Evolutionary conservation across 1,140 invertebrate species (phyloP).

Genomic region (Lamellibrachia luymesi): DNA sequence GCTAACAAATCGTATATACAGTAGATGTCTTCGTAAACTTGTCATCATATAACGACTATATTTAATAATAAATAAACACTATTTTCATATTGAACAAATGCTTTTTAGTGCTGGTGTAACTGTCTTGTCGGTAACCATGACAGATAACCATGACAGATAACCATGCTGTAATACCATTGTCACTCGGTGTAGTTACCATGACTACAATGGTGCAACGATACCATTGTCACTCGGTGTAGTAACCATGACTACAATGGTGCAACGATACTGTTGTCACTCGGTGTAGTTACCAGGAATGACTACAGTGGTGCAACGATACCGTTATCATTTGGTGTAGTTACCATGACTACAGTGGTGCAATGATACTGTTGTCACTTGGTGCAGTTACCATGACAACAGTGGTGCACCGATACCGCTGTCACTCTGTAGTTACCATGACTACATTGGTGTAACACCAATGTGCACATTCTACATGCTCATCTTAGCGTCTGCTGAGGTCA

Average conservation of each 20-base stretch:
- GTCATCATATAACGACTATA: neutral
- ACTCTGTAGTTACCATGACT: neutral
- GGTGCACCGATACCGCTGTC: neutral
- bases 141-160: too few relatives aligned
- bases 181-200: too few relatives aligned
- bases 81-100: neutral
- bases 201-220: neutral
- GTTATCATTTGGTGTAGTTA: neutral
- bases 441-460: neutral
- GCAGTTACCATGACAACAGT: neutral
- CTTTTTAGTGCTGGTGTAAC: neutral
- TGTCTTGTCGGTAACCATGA: neutral
- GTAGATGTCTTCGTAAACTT: neutral
- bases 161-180: too few relatives aligned
- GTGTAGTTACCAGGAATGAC: neutral
- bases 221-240: neutral
- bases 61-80: neutral
- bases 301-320: neutral
- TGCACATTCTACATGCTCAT: slow-evolving; percentile 12
- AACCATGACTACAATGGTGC: neutral
- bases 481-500: slow-evolving; percentile 15
- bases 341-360: neutral
- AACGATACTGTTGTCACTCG: too few relatives aligned
- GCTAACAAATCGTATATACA: neutral
- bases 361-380: neutral